Evolutionary conservation across 2,888 invertebrate genomes (phyloP).

Genomic region (Drosophila bunnanda): DNA sequence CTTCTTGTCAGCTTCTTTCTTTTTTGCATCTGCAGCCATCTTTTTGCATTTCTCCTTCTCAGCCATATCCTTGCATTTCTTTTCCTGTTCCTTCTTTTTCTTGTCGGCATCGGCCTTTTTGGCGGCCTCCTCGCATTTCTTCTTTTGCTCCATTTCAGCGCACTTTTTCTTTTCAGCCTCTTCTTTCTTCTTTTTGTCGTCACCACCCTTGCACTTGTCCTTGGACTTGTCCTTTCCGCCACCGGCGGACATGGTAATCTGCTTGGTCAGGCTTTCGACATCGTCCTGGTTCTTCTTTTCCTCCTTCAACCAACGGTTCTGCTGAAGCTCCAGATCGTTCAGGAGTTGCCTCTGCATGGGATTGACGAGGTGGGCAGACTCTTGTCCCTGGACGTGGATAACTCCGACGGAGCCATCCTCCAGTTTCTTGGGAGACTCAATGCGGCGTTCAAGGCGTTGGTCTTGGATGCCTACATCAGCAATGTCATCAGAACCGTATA

Average conservation of each 20-base stretch:
- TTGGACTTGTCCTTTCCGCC: background rate
- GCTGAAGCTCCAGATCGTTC: conserved; percentile 5
- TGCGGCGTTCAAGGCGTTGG: background rate
- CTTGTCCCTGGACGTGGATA: background rate
- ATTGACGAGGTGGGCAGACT: background rate
- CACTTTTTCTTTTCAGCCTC: background rate
- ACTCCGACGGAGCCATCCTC: conserved; percentile 2
- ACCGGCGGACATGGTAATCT: background rate
- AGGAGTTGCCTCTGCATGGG: conserved; percentile 3
- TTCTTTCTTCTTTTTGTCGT: background rate
- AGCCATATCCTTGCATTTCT: background rate
- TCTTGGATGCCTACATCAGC: background rate
- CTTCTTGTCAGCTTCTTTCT: background rate
- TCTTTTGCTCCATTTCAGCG: background rate
- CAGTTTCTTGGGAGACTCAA: background rate
- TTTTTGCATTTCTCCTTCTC: background rate
- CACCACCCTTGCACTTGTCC: background rate
- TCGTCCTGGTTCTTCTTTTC: conserved; percentile 2
- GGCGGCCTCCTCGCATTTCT: background rate
- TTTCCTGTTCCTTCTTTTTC: background rate
- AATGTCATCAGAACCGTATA: background rate
- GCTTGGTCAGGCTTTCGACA: background rate
- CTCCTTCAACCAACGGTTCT: background rate
- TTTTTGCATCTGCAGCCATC: background rate
- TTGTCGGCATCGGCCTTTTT: background rate